phyloP scores from a whole-genome alignment of 2,888 invertebrate species.

The Mechanitis messenoides region DNA sequence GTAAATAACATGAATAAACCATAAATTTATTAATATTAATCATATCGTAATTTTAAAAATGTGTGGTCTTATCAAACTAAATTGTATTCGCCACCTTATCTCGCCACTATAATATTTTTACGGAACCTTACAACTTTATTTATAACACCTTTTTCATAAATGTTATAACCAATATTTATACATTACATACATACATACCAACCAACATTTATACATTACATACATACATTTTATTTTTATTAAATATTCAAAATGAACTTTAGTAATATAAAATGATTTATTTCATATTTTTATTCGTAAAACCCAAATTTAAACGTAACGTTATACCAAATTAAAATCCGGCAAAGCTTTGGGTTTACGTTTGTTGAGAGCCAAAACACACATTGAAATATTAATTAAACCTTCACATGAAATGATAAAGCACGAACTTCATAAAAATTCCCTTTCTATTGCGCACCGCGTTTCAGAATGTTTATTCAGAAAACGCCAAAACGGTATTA shows the following conservation, averaged over 20 bases:
- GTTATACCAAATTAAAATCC: constrained; percentile 42
- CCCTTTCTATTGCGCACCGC: constrained; percentile 21
- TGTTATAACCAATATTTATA: not conserved
- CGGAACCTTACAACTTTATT: constrained; percentile 7
- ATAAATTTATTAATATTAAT: too few relatives aligned
- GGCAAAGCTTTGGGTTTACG: constrained; percentile 37
- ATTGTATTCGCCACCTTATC: constrained; percentile 15
- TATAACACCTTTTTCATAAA: constrained; percentile 12
- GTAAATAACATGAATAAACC: too few relatives aligned
- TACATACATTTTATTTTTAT: not conserved
- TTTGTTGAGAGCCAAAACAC: constrained; percentile 44
- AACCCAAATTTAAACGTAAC: constrained; percentile 21
- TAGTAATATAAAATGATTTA: not conserved
- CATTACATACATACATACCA: not conserved
- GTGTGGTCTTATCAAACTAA: constrained; percentile 14
- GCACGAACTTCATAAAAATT: constrained; percentile 44
- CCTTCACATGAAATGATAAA: constrained; percentile 45
- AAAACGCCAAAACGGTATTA: constrained; percentile 21
- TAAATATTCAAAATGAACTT: not conserved
- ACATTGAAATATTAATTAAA: constrained; percentile 53
- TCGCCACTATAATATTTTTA: constrained; percentile 17
- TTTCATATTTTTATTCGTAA: constrained; percentile 18
- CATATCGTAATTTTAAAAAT: constrained; percentile 11
- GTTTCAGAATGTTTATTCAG: constrained; percentile 18
- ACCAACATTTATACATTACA: not conserved